Evolutionary conservation across 2,113 vertebrate species (phyloP).

Genomic region (Notothenia rossii): DNA sequence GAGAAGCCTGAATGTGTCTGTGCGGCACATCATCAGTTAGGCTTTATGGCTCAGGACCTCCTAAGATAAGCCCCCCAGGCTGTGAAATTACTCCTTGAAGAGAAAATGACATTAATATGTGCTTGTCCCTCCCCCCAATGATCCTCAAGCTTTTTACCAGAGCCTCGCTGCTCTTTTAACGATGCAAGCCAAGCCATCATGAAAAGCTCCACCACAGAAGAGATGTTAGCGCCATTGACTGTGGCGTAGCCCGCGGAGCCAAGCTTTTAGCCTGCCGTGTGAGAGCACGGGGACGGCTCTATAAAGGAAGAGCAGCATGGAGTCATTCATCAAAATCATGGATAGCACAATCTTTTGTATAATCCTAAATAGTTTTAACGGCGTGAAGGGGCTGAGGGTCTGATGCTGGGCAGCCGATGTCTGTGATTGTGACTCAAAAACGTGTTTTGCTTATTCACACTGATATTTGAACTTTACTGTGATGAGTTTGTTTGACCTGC

Average conservation of each 20-base stretch:
- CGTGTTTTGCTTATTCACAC: constrained; percentile 1
- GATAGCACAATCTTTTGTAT: constrained; percentile 63
- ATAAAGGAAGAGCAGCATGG: constrained; percentile 68
- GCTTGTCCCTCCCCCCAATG: constrained; percentile 69
- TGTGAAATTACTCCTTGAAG: constrained; percentile 82
- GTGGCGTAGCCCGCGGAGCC: constrained; percentile 69
- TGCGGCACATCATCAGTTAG: constrained; percentile 72
- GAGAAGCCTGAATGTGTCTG: constrained; percentile 50
- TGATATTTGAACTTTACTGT: not conserved
- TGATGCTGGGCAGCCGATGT: constrained; percentile 10
- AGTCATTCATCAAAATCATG: constrained; percentile 68
- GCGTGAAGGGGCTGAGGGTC: constrained; percentile 12
- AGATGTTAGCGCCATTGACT: constrained; percentile 72
- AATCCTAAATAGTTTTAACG: constrained; percentile 56
- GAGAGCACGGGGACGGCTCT: constrained; percentile 48
- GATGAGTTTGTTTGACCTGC: not conserved
- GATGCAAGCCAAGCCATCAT: constrained; percentile 70
- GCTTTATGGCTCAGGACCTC: constrained; percentile 77
- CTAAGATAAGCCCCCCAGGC: constrained; percentile 79
- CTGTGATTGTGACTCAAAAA: constrained; percentile 37
- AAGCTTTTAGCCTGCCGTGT: constrained; percentile 75
- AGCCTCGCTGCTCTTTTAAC: constrained; percentile 72
- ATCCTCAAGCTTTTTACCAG: constrained; percentile 68
- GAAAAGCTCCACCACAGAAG: constrained; percentile 68
- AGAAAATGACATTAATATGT: constrained; percentile 83